Base-by-base conservation (phyloP, 2,113 vertebrate species). In the Siniperca knerii region DNA sequence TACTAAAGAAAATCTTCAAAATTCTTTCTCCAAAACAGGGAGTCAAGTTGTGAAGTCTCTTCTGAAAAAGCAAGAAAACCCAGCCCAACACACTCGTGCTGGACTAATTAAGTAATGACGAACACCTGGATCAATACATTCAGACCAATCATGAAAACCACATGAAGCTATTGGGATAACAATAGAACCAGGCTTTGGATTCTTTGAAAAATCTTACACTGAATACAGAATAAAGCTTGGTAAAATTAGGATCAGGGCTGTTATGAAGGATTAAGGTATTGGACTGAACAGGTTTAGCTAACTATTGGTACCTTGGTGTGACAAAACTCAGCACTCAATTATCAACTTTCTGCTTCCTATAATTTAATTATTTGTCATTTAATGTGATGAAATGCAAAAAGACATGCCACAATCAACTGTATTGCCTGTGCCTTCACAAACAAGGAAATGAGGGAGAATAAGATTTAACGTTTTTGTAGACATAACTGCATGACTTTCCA, bases 41-140 rank as follows among this genome's bases (percentile, higher is more conserved):
- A 52, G 55, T 2, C 13, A 62, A 61, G 21, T 11, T 18, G 11
- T 9, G 15, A 44, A 4, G 46, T 40, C 23, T 40, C 4, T 23
- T 40, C 15, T 25, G 4, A 25, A 69, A 67, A 62, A 2, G 11
- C 8, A 9, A 5, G 55, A 5, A 5, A 10, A 29, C 0, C 1
- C 10, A 16, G 1, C 12, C 0, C 9, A 6, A 23, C 52, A n/a
- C 10, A 18, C 21, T 6, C 3, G 15, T 46, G 65, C 61, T 55
- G 60, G 21, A 44, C 37, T 75, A 3, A 80, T 80, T 25, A 76
- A 15, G 20, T 52, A 37, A 76, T 4, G 16, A 69, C 37, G 25
- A 77, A 37, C 77, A 87, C 73, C 76, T 83, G 75, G 7, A 61
- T 37, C 37, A 12, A 50, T 42, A 2, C 1, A 6, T 16, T 40